Evolutionary conservation across 2,797 vertebrate genomes (phyloP), one percentile per base, ranked within the genome.

Genomic region (Arnoldichthys spilopterus): DNA sequence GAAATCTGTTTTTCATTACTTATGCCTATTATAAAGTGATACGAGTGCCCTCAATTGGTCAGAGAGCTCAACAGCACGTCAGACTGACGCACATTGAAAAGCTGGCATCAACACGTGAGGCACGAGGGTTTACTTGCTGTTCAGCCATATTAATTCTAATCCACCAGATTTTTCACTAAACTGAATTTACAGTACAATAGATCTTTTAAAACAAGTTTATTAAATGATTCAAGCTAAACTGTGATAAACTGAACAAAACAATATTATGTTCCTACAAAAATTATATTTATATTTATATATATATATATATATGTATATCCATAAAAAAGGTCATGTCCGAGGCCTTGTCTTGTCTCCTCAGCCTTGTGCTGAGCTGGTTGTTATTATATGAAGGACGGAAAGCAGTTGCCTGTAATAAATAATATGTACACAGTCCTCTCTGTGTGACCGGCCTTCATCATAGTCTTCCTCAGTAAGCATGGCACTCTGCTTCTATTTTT

Each of bases 171-270:
- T 53, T 20, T 24, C 13, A 71, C 59, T 63, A 51, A 78, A 54
- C 80, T 68, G 61, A 63, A 62, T 24, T 4, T 43, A 53, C 28
- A 51, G 40, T 56, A 7, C 37, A 72, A 49, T 16, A 40, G 32
- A 70, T 51, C 94, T 92, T 96, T 94, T 95, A 96, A 96, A 95
- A 92, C 90, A 94, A 92, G 88, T 96, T 97, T 97, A 97, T 96
- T 97, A 94, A 92, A 95, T 88, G 86, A 85, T 75, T 86, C 53
- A 83, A 86, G 85, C 77, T 88, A 70, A 83, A 85, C 66, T 83
- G 86, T 79, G 84, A 86, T 85, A 87, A 83, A 76, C 77, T 47
- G 62, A 82, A 76, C 69, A 30, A 80, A 83, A 78, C 84, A 84
- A 83, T 86, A 85, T 49, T 26, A 70, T 58, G 75, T 66, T 78